phyloP scores from a whole-genome alignment of 2,113 vertebrate genomes.

The Brachyhypopomus gauderio region DNA sequence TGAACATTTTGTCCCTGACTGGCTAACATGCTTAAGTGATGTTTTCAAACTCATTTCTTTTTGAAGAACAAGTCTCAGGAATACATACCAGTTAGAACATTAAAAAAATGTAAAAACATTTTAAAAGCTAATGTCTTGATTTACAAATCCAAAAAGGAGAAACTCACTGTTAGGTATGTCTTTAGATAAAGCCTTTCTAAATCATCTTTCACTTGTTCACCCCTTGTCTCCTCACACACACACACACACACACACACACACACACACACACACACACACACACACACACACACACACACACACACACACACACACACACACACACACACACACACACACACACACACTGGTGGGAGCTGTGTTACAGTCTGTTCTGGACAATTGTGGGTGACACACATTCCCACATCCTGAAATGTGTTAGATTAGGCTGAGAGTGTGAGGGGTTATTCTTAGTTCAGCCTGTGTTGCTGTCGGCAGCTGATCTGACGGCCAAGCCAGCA shows the following conservation, averaged over 20 bases:
- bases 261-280: too few relatives aligned
- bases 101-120: too few relatives aligned
- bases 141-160: background rate
- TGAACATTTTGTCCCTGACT: background rate
- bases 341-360: constrained; percentile 4
- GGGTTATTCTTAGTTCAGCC: constrained; percentile 64
- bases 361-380: constrained; percentile 41
- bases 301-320: constrained; percentile 1
- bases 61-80: too few relatives aligned
- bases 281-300: background rate
- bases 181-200: too few relatives aligned
- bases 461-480: constrained; percentile 52
- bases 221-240: too few relatives aligned
- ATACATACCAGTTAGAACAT: too few relatives aligned
- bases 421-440: constrained; percentile 68
- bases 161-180: background rate
- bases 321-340: constrained; percentile 33
- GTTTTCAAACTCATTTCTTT: too few relatives aligned
- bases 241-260: too few relatives aligned
- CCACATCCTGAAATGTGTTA: constrained; percentile 62
- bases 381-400: constrained; percentile 43
- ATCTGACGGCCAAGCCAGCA: constrained; percentile 40
- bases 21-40: background rate
- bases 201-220: too few relatives aligned
- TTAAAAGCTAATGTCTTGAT: background rate